Percentiles rank a stretch among this genome's conserved stretches.
These are phyloP conservation scores for Leuciscus waleckii DNA, from an alignment of 2,797 vertebrate genomes.

Conservation along the genomic window DNA sequence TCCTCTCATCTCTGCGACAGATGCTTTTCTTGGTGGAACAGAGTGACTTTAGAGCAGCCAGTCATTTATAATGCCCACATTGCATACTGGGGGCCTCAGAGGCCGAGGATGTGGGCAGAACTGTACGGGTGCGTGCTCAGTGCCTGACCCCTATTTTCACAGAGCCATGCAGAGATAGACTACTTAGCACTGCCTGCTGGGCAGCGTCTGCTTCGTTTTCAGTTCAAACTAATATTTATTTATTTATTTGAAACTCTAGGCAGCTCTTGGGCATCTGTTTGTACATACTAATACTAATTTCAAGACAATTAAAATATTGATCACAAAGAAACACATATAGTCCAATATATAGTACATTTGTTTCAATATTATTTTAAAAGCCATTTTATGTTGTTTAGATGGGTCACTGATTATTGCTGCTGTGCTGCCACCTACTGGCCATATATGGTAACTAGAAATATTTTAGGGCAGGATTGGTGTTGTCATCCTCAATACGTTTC, in stretches of 20 bases:
- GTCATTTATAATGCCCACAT: conserved; percentile 52
- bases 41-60: conserved; percentile 45
- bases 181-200: conserved; percentile 17
- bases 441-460: neutral
- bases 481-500: neutral
- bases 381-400: conserved; percentile 15
- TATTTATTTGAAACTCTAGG: neutral
- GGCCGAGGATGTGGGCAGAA: conserved; percentile 35
- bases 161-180: conserved; percentile 22
- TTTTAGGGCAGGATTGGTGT: neutral
- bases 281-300: neutral
- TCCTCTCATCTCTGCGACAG: conserved; percentile 38
- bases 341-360: neutral
- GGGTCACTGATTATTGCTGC: conserved; percentile 17
- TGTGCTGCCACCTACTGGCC: conserved; percentile 53
- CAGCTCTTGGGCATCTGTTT: neutral
- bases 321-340: neutral
- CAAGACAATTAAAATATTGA: neutral
- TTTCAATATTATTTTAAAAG: neutral
- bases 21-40: conserved; percentile 48
- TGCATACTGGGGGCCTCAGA: conserved; percentile 29
- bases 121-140: conserved; percentile 26
- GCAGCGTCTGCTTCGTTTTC: neutral
- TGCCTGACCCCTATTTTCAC: conserved; percentile 44
- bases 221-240: conserved; percentile 1